phyloP scores from a whole-genome alignment of 2,113 vertebrate genomes.

The Tachuris rubrigastra region DNA sequence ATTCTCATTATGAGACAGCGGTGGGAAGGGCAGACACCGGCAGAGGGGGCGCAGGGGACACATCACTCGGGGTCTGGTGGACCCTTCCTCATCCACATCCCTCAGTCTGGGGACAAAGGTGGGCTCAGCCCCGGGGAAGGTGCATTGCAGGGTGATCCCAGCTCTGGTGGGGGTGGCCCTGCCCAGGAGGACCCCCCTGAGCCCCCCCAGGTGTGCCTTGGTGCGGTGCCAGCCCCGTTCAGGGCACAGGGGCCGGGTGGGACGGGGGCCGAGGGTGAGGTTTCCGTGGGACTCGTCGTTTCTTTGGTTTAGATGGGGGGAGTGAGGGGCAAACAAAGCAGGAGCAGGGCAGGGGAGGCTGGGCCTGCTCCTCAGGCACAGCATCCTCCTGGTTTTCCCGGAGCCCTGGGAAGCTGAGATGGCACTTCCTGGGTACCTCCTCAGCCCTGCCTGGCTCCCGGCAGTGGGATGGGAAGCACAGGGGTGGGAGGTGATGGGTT shows the following conservation, averaged over 20 bases:
- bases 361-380: background rate
- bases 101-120: background rate
- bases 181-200: background rate
- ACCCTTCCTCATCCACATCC: background rate
- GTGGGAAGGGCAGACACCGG: background rate
- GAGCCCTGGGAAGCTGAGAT: accelerated
- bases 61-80: background rate
- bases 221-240: accelerated
- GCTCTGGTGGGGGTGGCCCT: background rate
- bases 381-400: accelerated
- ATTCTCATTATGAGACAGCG: constrained; percentile 29
- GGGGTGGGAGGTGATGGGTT: background rate
- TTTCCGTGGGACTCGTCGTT: background rate
- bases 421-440: background rate
- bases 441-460: background rate
- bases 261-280: background rate
- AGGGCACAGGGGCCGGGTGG: background rate
- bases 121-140: background rate
- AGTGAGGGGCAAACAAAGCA: background rate
- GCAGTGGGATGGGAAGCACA: accelerated
- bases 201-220: background rate
- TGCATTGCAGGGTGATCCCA: background rate
- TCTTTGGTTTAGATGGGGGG: constrained; percentile 41
- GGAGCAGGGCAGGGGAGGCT: background rate
- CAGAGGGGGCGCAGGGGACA: background rate